A percentile compares a stretch with the other conserved stretches of the same genome.
Evolutionary conservation across 1,140 invertebrate genomes (phyloP).

Genomic region (Philotrypesis tridentata): DNA sequence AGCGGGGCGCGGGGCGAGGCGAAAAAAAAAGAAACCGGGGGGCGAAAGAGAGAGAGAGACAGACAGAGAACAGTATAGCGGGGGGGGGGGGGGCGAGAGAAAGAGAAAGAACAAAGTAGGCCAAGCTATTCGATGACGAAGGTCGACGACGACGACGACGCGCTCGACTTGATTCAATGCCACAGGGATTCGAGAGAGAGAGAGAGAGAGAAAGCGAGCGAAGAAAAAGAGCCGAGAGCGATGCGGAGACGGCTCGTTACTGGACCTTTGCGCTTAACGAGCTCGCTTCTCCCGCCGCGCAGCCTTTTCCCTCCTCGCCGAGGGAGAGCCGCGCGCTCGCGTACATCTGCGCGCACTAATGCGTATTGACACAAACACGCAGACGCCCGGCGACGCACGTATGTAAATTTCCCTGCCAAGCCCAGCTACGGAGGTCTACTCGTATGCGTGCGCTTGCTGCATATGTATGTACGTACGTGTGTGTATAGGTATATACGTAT

Average conservation of each 20-base stretch:
- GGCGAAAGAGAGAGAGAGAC: constrained; percentile 43
- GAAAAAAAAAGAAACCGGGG: constrained; percentile 28
- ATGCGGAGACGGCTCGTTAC: constrained; percentile 54
- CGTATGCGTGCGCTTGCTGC: too few species aligned
- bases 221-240: constrained; percentile 51
- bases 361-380: constrained; percentile 50
- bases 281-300: constrained; percentile 11
- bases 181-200: constrained; percentile 32
- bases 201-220: constrained; percentile 30
- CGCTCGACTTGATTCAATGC: constrained; percentile 18
- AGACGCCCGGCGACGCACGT: constrained; percentile 44
- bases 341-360: constrained; percentile 49
- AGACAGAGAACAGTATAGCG: too few species aligned
- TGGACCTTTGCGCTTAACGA: constrained; percentile 56
- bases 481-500: background rate
- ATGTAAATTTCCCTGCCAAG: constrained; percentile 32
- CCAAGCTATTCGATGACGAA: constrained; percentile 29
- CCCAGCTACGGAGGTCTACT: background rate
- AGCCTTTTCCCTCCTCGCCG: constrained; percentile 1
- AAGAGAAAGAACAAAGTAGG: constrained; percentile 36
- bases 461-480: background rate
- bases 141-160: constrained; percentile 2
- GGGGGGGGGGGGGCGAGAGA: constrained; percentile 34
- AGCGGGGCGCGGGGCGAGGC: background rate
- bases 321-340: constrained; percentile 46